Percentiles rank a stretch among this genome's conserved stretches.
These are phyloP conservation scores for Synergus umbraculus DNA, from an alignment of 2,888 invertebrate species.

Conservation along the genomic window DNA sequence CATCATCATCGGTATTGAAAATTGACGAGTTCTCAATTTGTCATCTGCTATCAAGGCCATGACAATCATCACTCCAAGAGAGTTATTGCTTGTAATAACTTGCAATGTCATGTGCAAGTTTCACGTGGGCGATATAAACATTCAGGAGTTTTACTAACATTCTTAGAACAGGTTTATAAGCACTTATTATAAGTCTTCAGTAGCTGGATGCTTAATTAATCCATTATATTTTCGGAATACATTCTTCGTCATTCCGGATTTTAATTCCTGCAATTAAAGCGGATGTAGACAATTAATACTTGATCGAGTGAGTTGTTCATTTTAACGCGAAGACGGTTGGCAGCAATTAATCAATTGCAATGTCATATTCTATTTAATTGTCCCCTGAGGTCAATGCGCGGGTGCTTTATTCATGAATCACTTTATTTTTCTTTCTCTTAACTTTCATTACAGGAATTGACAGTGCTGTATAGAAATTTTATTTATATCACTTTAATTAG, in stretches of 20 bases:
- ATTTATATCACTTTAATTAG: neutral
- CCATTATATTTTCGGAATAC: neutral
- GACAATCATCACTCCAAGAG: constrained; percentile 1
- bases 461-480: too few relatives aligned
- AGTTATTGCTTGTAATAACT: neutral
- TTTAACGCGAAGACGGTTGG: constrained; percentile 26
- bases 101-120: constrained; percentile 16
- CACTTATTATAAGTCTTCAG: neutral
- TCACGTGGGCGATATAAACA: neutral
- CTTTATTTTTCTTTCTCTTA: constrained; percentile 7
- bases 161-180: neutral
- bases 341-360: constrained; percentile 34
- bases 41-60: neutral
- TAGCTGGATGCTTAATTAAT: constrained; percentile 1
- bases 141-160: neutral
- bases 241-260: neutral
- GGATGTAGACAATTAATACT: constrained; percentile 32
- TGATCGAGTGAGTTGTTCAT: constrained; percentile 29
- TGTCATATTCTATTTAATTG: constrained; percentile 34
- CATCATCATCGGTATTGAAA: constrained; percentile 19
- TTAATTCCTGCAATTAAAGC: constrained; percentile 13
- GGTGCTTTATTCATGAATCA: constrained; percentile 25
- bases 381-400: constrained; percentile 10
- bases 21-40: constrained; percentile 29
- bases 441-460: neutral